Evolutionary conservation across 1,140 invertebrate genomes (phyloP).

Genomic region (Nymphalis io): DNA sequence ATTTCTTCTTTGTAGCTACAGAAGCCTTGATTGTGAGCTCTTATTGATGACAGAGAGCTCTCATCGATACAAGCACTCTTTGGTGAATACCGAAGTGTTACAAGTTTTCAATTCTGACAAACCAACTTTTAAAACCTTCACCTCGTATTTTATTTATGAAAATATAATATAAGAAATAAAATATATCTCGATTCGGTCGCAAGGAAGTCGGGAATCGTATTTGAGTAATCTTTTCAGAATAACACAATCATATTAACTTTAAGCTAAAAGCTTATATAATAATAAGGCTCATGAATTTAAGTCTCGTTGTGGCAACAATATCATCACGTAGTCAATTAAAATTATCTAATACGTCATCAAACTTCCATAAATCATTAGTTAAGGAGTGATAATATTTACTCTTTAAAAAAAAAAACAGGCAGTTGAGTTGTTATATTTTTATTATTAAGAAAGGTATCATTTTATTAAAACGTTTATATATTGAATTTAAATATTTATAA

Average conservation of each 20-base stretch:
- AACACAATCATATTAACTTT: not conserved
- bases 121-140: conserved; percentile 20
- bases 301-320: conserved; percentile 55
- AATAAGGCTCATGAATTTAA: conserved; percentile 36
- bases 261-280: not conserved
- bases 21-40: conserved; percentile 51
- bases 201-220: too few relatives aligned
- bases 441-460: not conserved
- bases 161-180: not conserved
- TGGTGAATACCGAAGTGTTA: conserved; percentile 55
- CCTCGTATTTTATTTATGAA: conserved; percentile 7
- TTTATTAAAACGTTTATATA: too few relatives aligned
- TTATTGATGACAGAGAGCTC: conserved; percentile 51
- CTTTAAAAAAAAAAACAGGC: not conserved
- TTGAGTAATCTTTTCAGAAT: not conserved
- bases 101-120: conserved; percentile 59
- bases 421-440: conserved; percentile 18
- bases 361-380: conserved; percentile 19
- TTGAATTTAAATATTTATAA: too few relatives aligned
- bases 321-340: conserved; percentile 61
- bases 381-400: conserved; percentile 5
- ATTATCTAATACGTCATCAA: conserved; percentile 42
- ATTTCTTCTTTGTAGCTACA: conserved; percentile 29
- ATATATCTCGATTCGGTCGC: not conserved
- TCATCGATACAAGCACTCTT: conserved; percentile 48